phyloP scores from a whole-genome alignment of 2,797 vertebrate species.

The Sebastes jordani region DNA sequence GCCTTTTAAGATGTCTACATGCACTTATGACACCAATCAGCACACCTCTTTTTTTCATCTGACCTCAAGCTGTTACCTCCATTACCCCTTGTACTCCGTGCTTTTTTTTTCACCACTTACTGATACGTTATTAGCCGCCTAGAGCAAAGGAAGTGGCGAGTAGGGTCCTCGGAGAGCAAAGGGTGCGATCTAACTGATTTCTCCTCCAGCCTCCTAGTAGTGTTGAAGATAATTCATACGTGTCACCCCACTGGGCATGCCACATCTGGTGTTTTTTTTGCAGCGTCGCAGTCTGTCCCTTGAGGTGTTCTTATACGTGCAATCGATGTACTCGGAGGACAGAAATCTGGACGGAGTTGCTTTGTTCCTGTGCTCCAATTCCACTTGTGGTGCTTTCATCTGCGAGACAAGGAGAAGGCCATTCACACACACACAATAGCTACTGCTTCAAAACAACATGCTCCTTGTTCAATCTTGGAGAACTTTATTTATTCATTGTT shows the following conservation, averaged over 20 bases:
- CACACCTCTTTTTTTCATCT: neutral
- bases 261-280: neutral
- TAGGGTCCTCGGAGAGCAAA: neutral
- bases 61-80: conserved; percentile 36
- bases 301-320: neutral
- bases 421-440: conserved; percentile 30
- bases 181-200: conserved; percentile 11
- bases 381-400: conserved; percentile 25
- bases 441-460: conserved; percentile 48
- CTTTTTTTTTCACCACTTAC: conserved; percentile 11
- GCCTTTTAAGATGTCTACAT: neutral
- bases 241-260: neutral
- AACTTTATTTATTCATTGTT: conserved; percentile 81
- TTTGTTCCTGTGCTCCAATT: neutral
- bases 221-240: neutral
- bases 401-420: conserved; percentile 5
- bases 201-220: neutral
- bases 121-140: neutral
- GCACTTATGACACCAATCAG: conserved; percentile 41
- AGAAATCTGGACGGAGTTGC: neutral
- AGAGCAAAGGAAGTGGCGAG: conserved; percentile 9
- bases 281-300: neutral
- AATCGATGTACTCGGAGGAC: neutral
- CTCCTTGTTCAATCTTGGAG: conserved; percentile 58
- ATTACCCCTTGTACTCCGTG: conserved; percentile 2